Percentiles rank a stretch among this genome's conserved stretches.
Conservation (phyloP, 35 echinoderm and acorn worm genomes). For the Acanthaster planci region DNA sequence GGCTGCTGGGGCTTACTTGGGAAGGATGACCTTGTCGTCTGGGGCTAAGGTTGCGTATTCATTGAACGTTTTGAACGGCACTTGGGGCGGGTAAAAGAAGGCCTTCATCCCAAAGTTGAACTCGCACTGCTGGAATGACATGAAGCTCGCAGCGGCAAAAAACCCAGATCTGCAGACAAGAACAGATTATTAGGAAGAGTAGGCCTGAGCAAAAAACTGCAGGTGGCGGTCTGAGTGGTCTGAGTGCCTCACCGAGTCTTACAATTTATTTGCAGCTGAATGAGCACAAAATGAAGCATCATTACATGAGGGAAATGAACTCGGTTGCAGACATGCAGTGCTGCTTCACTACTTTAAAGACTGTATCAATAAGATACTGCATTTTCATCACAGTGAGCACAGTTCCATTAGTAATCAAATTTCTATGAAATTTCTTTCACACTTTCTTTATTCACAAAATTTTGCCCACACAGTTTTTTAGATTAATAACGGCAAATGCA, state of each 20-base stretch:
- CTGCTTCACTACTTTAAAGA: too few species aligned
- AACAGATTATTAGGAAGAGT: neutral
- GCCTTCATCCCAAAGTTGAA: conserved; percentile 97
- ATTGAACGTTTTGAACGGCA: conserved; percentile 88
- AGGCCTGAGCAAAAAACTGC: neutral
- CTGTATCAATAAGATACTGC: too few species aligned
- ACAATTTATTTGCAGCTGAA: neutral
- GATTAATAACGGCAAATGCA: too few species aligned
- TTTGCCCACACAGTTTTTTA: too few species aligned
- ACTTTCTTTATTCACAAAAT: too few species aligned
- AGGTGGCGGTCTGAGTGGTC: neutral
- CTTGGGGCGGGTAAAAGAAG: conserved; percentile 73
- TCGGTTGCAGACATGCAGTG: too few species aligned
- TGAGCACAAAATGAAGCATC: too few species aligned
- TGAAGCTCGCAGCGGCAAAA: conserved; percentile 96
- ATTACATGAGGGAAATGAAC: too few species aligned
- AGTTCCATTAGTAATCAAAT: too few species aligned
- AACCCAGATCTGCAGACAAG: conserved; percentile 71
- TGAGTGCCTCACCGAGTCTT: neutral
- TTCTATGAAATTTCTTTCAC: too few species aligned
- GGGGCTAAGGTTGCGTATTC: conserved; percentile 74
- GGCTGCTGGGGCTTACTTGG: conserved; percentile 58
- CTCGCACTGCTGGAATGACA: conserved; percentile 91
- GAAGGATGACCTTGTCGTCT: conserved; percentile 85
- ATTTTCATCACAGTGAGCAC: too few species aligned